A percentile compares a stretch with the other conserved stretches of the same genome.
These are phyloP conservation scores for Tretioscincus oriximinensis DNA, from an alignment of 2,113 vertebrate species.

Conservation along the genomic window DNA sequence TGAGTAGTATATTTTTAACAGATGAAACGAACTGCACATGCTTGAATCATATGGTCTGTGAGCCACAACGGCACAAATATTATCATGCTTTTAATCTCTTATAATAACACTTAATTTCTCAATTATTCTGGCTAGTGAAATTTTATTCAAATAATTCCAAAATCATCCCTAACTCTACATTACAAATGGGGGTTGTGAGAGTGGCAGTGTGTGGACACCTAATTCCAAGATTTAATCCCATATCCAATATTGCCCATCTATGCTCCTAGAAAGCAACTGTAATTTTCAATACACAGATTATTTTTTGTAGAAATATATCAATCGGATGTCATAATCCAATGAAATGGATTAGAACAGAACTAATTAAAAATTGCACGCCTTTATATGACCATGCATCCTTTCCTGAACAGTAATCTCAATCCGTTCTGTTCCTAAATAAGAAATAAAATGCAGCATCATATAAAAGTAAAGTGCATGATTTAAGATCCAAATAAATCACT, in stretches of 20 bases:
- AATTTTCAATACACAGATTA: background rate
- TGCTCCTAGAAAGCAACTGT: background rate
- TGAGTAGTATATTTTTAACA: slow-evolving; percentile 6
- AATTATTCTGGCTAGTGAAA: background rate
- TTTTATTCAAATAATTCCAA: accelerated
- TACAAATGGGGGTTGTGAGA: background rate
- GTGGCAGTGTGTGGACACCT: background rate
- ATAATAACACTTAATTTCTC: slow-evolving; percentile 7
- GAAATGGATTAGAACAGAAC: background rate
- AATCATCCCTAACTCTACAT: background rate
- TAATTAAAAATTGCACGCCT: background rate
- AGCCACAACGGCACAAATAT: accelerated
- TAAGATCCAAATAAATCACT: background rate
- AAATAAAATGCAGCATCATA: background rate
- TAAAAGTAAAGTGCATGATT: background rate
- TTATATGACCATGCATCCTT: background rate
- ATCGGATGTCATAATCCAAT: background rate
- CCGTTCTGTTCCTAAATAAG: background rate
- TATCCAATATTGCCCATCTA: background rate
- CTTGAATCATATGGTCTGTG: background rate
- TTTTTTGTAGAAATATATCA: background rate
- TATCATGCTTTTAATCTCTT: background rate
- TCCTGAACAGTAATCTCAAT: background rate
- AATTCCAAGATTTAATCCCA: slow-evolving; percentile 43
- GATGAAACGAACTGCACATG: background rate